These are phyloP conservation scores for Pseudoatta argentina DNA, from an alignment of 1,140 invertebrate species.

Conservation along the genomic window DNA sequence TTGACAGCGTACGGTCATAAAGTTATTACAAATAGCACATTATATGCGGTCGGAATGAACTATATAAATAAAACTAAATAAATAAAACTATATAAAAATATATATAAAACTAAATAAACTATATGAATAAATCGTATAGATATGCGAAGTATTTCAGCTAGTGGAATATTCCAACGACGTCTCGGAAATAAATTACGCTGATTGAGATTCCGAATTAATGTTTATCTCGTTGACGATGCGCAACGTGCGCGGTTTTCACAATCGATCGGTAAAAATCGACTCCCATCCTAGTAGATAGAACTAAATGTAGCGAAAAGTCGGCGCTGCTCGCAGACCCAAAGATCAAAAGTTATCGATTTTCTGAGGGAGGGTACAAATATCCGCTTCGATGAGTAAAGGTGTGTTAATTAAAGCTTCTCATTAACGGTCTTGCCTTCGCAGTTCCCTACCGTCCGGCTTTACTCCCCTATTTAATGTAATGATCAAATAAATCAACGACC, in stretches of 20 bases:
- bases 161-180: conserved; percentile 53
- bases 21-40: neutral
- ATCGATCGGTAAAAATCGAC: conserved; percentile 27
- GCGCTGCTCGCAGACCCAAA: neutral
- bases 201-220: conserved; percentile 51
- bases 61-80: too few species aligned
- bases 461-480: conserved; percentile 43
- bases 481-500: conserved; percentile 69
- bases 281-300: conserved; percentile 13
- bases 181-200: conserved; percentile 13
- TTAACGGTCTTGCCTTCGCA: conserved; percentile 59
- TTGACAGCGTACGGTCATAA: neutral
- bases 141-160: conserved; percentile 50
- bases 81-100: neutral
- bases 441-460: conserved; percentile 3
- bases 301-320: conserved; percentile 23
- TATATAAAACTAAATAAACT: too few species aligned
- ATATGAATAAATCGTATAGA: conserved; percentile 24
- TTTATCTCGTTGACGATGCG: conserved; percentile 43
- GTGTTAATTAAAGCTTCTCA: conserved; percentile 75
- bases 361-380: conserved; percentile 35
- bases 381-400: conserved; percentile 53
- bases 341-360: conserved; percentile 70
- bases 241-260: conserved; percentile 17
- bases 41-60: neutral